A percentile compares a stretch with the other conserved stretches of the same genome.
Conservation (phyloP, 1,140 invertebrate genomes). For the Bilobella aurantiaca region DNA sequence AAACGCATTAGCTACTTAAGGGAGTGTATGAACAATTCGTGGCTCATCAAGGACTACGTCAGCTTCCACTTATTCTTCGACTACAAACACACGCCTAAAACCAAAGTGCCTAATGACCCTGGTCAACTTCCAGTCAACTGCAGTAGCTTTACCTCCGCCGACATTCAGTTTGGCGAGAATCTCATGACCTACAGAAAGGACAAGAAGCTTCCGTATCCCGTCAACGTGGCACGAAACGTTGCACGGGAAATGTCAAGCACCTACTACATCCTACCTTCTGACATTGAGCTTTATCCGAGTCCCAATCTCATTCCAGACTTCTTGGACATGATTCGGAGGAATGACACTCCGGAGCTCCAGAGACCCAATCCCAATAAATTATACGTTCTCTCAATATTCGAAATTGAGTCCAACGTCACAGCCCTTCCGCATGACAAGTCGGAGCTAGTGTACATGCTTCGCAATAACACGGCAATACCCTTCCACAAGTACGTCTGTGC, state of each 20-base stretch:
- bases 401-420: conserved; percentile 57
- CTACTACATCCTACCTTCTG: conserved; percentile 71
- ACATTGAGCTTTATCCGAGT: conserved; percentile 79
- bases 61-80: conserved; percentile 77
- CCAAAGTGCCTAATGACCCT: conserved; percentile 25
- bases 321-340: conserved; percentile 66
- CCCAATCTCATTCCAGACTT: conserved; percentile 51
- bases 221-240: conserved; percentile 76
- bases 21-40: conserved; percentile 41
- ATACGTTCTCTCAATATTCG: conserved; percentile 70
- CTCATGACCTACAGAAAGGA: conserved; percentile 60
- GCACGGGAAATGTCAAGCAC: conserved; percentile 69
- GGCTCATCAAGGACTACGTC: conserved; percentile 10
- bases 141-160: conserved; percentile 9
- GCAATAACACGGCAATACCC: conserved; percentile 65
- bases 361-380: conserved; percentile 55
- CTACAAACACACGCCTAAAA: conserved; percentile 67
- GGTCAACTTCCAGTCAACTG: conserved; percentile 24
- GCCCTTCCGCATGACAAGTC: conserved; percentile 62
- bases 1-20: conserved; percentile 57
- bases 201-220: conserved; percentile 70
- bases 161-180: conserved; percentile 21
- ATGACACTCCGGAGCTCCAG: conserved; percentile 51
- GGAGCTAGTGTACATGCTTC: conserved; percentile 57
- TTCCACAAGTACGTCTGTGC: conserved; percentile 84